phyloP scores from a whole-genome alignment of 2,888 invertebrate genomes.

The Molorchus minor region DNA sequence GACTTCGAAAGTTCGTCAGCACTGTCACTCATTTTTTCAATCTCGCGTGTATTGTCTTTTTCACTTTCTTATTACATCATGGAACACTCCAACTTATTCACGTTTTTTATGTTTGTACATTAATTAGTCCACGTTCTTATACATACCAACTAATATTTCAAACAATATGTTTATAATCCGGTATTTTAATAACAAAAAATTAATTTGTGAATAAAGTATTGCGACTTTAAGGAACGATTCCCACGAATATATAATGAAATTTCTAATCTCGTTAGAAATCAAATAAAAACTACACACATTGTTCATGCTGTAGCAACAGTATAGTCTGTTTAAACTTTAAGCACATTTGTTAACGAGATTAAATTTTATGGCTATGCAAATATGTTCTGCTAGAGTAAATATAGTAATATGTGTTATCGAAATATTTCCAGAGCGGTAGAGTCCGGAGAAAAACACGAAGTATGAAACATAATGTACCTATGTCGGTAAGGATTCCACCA shows the following conservation, averaged over 20 bases:
- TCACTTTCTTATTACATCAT: slow-evolving; percentile 16
- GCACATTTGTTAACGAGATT: slow-evolving; percentile 19
- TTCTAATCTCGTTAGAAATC: slow-evolving; percentile 8
- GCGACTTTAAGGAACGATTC: neutral
- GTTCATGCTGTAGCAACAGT: slow-evolving; percentile 7
- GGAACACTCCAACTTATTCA: neutral
- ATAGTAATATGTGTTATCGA: neutral
- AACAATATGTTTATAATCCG: too few species aligned
- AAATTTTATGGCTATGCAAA: slow-evolving; percentile 16
- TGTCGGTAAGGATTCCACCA: too few species aligned
- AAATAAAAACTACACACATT: slow-evolving; percentile 9
- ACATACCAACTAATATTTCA: too few species aligned
- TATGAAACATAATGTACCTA: too few species aligned
- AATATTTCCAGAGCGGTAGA: slow-evolving; percentile 3
- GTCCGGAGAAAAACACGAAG: too few species aligned
- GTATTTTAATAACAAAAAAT: too few species aligned
- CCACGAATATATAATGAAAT: neutral
- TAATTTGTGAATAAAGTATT: too few species aligned
- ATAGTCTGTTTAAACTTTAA: slow-evolving; percentile 18
- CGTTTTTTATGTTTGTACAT: neutral
- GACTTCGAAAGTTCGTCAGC: slow-evolving; percentile 49
- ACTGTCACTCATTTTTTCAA: slow-evolving; percentile 48
- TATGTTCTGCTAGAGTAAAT: slow-evolving; percentile 6
- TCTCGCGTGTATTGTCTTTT: slow-evolving; percentile 20
- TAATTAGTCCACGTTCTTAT: neutral